phyloP scores from a whole-genome alignment of 2,797 vertebrate species.

The Ataeniobius toweri region DNA sequence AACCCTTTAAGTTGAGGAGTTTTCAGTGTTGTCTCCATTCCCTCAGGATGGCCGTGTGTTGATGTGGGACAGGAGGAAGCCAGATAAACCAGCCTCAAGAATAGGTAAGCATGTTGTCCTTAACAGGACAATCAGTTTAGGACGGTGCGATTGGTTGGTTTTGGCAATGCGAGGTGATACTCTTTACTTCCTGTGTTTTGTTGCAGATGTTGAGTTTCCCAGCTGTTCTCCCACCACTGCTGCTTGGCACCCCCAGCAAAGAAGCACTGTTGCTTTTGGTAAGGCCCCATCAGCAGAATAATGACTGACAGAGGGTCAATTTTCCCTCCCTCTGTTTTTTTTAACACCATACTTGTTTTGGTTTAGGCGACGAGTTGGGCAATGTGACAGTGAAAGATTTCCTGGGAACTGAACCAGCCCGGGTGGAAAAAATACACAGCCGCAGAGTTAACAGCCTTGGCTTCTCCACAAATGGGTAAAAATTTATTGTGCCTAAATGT shows the following conservation, averaged over 20 bases:
- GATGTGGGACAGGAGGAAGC: constrained; percentile 93
- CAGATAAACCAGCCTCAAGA: constrained; percentile 89
- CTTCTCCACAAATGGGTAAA: constrained; percentile 91
- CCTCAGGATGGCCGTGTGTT: constrained; percentile 89
- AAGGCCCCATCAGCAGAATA: constrained; percentile 50
- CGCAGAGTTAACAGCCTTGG: constrained; percentile 84
- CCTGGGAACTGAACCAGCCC: constrained; percentile 76
- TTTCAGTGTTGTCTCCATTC: not conserved
- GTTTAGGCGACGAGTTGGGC: constrained; percentile 89
- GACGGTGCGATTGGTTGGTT: not conserved
- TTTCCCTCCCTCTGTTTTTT: not conserved
- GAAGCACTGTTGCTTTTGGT: constrained; percentile 89
- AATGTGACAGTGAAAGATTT: constrained; percentile 86
- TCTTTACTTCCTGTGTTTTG: not conserved
- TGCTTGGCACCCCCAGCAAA: constrained; percentile 91
- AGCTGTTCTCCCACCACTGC: constrained; percentile 84
- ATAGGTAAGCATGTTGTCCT: constrained; percentile 79
- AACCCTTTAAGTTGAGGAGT: constrained; percentile 1
- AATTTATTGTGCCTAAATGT: not conserved
- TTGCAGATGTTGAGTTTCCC: constrained; percentile 79
- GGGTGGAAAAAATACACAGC: constrained; percentile 77
- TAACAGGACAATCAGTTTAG: not conserved
- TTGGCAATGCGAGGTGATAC: not conserved
- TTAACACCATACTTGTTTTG: constrained; percentile 17
- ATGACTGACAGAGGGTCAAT: not conserved